Evolutionary conservation across 2,888 invertebrate genomes (phyloP).

Genomic region (Cosmorhoe ocellata): DNA sequence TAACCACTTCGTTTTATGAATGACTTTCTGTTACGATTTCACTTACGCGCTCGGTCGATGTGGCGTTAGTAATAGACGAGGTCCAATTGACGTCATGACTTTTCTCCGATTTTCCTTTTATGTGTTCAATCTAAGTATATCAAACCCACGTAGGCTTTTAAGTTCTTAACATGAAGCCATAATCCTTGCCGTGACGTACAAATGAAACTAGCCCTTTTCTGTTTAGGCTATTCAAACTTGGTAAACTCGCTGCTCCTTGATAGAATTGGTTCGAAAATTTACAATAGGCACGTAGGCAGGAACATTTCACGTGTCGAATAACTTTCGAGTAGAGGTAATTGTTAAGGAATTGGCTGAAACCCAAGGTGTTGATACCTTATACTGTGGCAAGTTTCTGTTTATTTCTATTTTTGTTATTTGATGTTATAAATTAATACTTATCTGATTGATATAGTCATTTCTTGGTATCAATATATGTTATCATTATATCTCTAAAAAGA

Average conservation of each 20-base stretch:
- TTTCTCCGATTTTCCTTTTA: constrained; percentile 24
- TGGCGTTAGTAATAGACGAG: constrained; percentile 1
- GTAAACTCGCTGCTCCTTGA: constrained; percentile 60
- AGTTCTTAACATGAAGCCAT: constrained; percentile 30
- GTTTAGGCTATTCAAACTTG: constrained; percentile 52
- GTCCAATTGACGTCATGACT: constrained; percentile 26
- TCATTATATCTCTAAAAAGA: too few relatives aligned
- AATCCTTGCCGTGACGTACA: constrained; percentile 27
- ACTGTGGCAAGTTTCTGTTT: neutral
- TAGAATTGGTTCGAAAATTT: constrained; percentile 64
- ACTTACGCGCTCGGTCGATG: constrained; percentile 27
- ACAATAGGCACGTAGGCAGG: constrained; percentile 71
- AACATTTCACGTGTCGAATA: constrained; percentile 66
- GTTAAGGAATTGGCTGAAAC: constrained; percentile 18
- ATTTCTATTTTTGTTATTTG: too few relatives aligned
- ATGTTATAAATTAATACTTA: too few relatives aligned
- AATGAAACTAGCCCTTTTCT: constrained; percentile 45
- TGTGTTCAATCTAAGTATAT: constrained; percentile 13
- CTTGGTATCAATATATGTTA: too few relatives aligned
- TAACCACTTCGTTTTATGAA: constrained; percentile 46
- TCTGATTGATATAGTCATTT: too few relatives aligned
- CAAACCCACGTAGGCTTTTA: constrained; percentile 18
- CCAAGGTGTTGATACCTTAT: constrained; percentile 5
- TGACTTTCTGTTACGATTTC: constrained; percentile 40
- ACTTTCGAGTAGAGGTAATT: constrained; percentile 38